These are phyloP conservation scores for Andrena praecox DNA, from an alignment of 2,888 invertebrate genomes.

Conservation along the genomic window DNA sequence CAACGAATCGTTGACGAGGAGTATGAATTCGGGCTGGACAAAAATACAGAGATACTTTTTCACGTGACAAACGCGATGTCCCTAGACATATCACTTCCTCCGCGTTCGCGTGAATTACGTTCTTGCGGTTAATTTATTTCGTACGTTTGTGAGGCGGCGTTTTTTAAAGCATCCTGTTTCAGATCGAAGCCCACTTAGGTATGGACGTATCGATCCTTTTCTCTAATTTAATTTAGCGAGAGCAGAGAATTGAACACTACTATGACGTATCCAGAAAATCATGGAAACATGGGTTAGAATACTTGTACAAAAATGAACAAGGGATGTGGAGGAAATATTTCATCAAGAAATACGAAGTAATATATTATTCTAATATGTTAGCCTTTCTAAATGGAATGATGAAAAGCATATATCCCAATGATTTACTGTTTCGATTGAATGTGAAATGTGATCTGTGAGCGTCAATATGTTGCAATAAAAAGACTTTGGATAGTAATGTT, in stretches of 20 bases:
- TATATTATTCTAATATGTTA: too few species aligned
- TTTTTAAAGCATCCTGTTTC: background rate
- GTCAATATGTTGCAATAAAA: too few species aligned
- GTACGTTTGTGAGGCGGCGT: background rate
- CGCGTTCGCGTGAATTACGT: background rate
- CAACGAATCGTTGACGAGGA: slow-evolving; percentile 6
- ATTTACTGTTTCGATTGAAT: too few species aligned
- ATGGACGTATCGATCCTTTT: background rate
- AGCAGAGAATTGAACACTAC: background rate
- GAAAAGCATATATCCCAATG: too few species aligned
- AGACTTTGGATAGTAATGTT: too few species aligned
- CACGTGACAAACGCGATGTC: background rate
- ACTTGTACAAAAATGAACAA: background rate
- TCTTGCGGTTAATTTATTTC: background rate
- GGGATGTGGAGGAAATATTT: too few species aligned
- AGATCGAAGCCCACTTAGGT: background rate
- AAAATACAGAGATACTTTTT: slow-evolving; percentile 7
- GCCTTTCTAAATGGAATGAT: too few species aligned
- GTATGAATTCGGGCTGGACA: slow-evolving; percentile 2
- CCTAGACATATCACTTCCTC: background rate
- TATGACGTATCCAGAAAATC: background rate
- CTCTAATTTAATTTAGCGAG: background rate
- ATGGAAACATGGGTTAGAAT: background rate
- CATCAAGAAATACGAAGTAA: too few species aligned
- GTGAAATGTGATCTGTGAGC: too few species aligned